phyloP scores from a whole-genome alignment of 37 sponge, comb jelly and placozoan species.

The Chondrilla cf. caribensis region DNA sequence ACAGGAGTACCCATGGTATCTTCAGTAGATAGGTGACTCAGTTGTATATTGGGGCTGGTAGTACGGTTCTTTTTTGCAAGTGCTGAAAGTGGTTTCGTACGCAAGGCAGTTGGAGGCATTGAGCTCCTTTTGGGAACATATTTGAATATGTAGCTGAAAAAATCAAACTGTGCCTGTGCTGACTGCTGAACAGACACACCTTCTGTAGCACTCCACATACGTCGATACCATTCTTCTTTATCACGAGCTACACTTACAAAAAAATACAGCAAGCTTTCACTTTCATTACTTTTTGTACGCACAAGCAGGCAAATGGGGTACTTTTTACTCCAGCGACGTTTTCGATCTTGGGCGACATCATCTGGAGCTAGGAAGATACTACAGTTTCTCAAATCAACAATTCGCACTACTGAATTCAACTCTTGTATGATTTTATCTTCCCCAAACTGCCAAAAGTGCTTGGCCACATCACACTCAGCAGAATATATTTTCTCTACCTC shows the following conservation, averaged over 20 bases:
- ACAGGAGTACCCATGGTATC: background rate
- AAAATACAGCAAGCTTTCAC: conserved; percentile 31
- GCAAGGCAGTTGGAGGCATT: background rate
- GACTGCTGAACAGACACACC: background rate
- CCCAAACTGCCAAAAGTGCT: conserved; percentile 4
- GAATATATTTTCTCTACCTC: background rate
- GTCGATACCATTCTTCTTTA: conserved; percentile 81
- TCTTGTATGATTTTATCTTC: background rate
- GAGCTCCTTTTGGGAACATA: conserved; percentile 39
- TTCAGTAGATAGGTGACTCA: background rate
- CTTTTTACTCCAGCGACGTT: conserved; percentile 84
- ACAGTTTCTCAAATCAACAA: conserved; percentile 22
- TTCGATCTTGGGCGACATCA: conserved; percentile 63
- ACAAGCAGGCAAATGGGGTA: conserved; percentile 51
- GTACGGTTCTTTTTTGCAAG: no score
- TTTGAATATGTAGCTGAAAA: conserved; percentile 45
- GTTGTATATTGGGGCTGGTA: background rate
- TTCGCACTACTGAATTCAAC: background rate
- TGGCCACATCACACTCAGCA: background rate
- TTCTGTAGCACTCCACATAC: conserved; percentile 34
- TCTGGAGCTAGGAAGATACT: conserved; percentile 40
- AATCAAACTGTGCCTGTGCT: conserved; percentile 7
- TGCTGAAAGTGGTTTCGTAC: no score
- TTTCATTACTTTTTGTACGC: background rate
- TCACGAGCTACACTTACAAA: conserved; percentile 49